Base-by-base conservation (phyloP, 2,113 vertebrate species). In the Rhabdomys dilectus region DNA sequence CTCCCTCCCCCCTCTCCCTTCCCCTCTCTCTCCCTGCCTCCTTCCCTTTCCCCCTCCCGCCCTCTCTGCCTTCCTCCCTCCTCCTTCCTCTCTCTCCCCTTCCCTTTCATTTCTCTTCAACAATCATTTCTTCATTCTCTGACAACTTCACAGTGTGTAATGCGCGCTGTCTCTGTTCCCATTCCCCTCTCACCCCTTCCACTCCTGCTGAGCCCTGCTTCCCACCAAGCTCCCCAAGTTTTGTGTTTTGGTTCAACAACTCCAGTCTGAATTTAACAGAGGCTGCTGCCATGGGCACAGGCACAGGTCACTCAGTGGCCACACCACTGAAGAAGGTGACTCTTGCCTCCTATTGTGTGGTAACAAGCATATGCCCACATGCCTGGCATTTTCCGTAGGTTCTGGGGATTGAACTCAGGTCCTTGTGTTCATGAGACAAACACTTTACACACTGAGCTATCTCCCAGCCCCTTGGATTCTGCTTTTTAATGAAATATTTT, bases 1-100 rank as follows among this genome's bases (percentile, higher is more conserved):
- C 24, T 7, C 29, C 58, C 21, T 21, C 2, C 58, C 6, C 21
- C 7, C 6, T 29, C 8, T 26, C 6, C 13, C 22, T n/a, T 7
- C 10, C 15, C 8, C 31, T 21, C 39, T 13, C 0, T 22, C 4
- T 62, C 22, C n/a, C n/a, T 29, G 8, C 17, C 22, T 7, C 60
- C 21, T 19, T 22, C 7, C 24, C 60, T 1, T 7, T 2, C 60
- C 7, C 6, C 24, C 58, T 2, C 2, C 4, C 22, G 3, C 60
- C 9, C 24, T 62, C 17, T 17, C 58, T 24, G 5, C 36, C 36
- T 19, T 34, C 19, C n/a, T 10, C 3, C 7, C 17, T 7, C 21
- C 3, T n/a, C 1, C 21, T 22, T 19, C 9, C 19, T 24, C n/a
- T 11, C n/a, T 21, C n/a, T 9, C 6, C 8, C 10, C 36, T 7